Evolutionary conservation across 2,888 invertebrate genomes (phyloP).

Genomic region (Meloe dianella): DNA sequence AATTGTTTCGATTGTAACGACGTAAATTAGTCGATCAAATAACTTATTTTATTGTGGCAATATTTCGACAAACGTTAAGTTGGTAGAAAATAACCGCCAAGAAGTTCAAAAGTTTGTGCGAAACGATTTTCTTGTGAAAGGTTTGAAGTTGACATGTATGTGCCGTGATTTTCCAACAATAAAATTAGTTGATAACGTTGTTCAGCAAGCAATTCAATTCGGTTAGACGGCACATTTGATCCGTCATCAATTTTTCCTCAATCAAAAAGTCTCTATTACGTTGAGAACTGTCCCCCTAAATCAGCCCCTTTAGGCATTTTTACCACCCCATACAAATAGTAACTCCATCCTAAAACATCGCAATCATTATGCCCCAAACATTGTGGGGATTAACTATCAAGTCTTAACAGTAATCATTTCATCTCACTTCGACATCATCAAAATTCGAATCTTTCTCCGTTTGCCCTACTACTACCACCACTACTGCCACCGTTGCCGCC

Average conservation of each 20-base stretch:
- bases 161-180: conserved; percentile 3
- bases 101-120: too few species aligned
- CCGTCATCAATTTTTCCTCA: conserved; percentile 32
- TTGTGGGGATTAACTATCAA: conserved; percentile 51
- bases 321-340: conserved; percentile 6
- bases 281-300: conserved; percentile 15
- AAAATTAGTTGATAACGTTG: conserved; percentile 10
- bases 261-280: conserved; percentile 30
- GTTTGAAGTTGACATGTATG: too few species aligned
- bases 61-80: too few species aligned
- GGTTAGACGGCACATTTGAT: conserved; percentile 18
- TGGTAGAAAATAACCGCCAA: too few species aligned
- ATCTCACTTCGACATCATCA: conserved; percentile 23
- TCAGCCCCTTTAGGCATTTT: not conserved
- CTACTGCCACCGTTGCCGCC: conserved; percentile 20
- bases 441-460: conserved; percentile 34
- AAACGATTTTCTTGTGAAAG: too few species aligned
- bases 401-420: conserved; percentile 43
- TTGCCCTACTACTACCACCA: conserved; percentile 34
- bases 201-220: not conserved
- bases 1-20: too few species aligned
- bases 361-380: conserved; percentile 52
- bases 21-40: not conserved
- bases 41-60: not conserved
- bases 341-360: conserved; percentile 47